phyloP scores from a whole-genome alignment of 1,140 invertebrate genomes.

The Trinorchestia longiramus region DNA sequence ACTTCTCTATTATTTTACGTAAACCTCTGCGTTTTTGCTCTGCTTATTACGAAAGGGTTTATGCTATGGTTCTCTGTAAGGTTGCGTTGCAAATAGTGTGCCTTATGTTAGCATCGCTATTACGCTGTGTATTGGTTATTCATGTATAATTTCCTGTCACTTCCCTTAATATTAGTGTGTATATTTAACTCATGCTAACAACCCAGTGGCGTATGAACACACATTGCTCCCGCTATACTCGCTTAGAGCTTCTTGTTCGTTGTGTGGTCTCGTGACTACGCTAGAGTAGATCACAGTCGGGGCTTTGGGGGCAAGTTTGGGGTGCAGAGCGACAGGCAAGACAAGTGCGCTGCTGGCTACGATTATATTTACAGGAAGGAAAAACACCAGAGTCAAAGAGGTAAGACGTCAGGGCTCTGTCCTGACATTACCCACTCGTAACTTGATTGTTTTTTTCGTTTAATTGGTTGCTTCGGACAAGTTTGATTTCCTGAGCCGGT shows the following conservation, averaged over 20 bases:
- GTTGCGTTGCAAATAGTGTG: not conserved
- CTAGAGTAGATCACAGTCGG: slow-evolving; percentile 77
- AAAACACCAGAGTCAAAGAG: slow-evolving; percentile 81
- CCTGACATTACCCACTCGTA: not conserved
- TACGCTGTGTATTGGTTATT: not conserved
- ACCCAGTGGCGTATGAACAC: not conserved
- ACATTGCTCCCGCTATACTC: not conserved
- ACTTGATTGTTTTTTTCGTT: no score
- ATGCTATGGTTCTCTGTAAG: not conserved
- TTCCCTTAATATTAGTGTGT: not conserved
- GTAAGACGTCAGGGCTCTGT: slow-evolving; percentile 71
- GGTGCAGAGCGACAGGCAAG: slow-evolving; percentile 82
- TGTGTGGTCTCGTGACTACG: not conserved
- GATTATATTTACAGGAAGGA: slow-evolving; percentile 79
- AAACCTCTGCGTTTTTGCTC: not conserved
- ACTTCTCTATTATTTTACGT: not conserved
- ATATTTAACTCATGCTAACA: not conserved
- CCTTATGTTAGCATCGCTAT: not conserved
- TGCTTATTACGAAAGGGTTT: not conserved
- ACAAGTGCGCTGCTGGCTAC: slow-evolving; percentile 83
- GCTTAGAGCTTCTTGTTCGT: not conserved
- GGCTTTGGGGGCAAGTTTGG: slow-evolving; percentile 90
- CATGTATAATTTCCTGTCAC: not conserved
- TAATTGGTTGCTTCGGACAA: no score
- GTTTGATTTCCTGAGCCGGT: no score